Conservation (phyloP, 2,797 vertebrate species). For the Moxostoma hubbsi region DNA sequence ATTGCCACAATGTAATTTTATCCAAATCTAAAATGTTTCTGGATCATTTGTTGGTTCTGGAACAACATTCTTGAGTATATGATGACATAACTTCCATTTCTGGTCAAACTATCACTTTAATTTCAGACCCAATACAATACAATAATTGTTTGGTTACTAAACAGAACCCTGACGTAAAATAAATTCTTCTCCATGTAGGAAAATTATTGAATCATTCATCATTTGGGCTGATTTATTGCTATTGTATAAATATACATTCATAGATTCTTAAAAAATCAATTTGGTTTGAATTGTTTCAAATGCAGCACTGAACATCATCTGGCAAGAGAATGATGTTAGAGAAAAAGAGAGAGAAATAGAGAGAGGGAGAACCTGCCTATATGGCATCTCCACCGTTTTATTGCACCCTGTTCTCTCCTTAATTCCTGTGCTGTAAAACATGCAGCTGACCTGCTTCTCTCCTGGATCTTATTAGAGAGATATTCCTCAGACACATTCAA, state of each 20-base stretch:
- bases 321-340: conserved; percentile 1
- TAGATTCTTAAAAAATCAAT: conserved; percentile 31
- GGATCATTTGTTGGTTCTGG: background rate
- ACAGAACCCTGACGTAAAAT: background rate
- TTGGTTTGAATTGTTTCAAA: conserved; percentile 15
- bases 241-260: background rate
- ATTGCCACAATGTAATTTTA: background rate
- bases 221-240: background rate
- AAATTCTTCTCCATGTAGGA: background rate
- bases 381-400: conserved; percentile 46
- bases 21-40: background rate
- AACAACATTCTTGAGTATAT: background rate
- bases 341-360: conserved; percentile 12
- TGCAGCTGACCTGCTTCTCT: conserved; percentile 74
- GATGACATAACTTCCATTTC: no score
- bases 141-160: background rate
- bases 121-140: no score
- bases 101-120: no score
- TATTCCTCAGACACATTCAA: conserved; percentile 14
- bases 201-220: conserved; percentile 6
- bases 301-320: conserved; percentile 5
- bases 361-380: conserved; percentile 17
- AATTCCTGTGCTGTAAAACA: conserved; percentile 43
- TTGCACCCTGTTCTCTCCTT: conserved; percentile 40
- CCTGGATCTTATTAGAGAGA: conserved; percentile 71